A percentile compares a stretch with the other conserved stretches of the same genome.
Evolutionary conservation across 2,113 vertebrate species (phyloP).

Genomic region (Tonatia bakeri): DNA sequence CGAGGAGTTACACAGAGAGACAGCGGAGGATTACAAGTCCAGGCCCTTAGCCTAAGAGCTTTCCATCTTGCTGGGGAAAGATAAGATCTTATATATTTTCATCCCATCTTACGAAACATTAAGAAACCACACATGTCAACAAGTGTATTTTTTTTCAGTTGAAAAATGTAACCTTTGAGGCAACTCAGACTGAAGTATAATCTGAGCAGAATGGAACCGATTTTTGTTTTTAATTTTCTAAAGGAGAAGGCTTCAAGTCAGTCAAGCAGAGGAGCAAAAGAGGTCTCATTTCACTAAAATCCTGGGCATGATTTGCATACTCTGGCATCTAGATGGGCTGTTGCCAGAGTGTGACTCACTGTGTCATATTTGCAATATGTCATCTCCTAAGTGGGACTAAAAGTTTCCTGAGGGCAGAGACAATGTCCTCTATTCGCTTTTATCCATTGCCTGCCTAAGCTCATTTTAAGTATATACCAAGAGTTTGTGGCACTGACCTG

Average conservation of each 20-base stretch:
- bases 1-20: neutral
- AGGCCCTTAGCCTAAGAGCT: neutral
- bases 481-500: neutral
- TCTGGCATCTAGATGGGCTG: neutral
- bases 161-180: slow-evolving; percentile 14
- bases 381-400: neutral
- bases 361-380: neutral
- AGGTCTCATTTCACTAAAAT: neutral
- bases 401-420: neutral
- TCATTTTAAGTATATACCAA: neutral
- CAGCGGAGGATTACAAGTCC: neutral
- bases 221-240: neutral
- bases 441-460: neutral
- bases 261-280: neutral
- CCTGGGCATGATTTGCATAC: neutral
- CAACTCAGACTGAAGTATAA: slow-evolving; percentile 27
- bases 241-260: neutral
- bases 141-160: neutral
- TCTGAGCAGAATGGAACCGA: neutral
- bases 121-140: slow-evolving; percentile 12
- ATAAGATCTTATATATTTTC: neutral
- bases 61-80: slow-evolving; percentile 1
- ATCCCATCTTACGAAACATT: slow-evolving; percentile 10
- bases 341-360: neutral
- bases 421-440: neutral